Evolutionary conservation across 2,888 invertebrate species (phyloP), one percentile per base, ranked within the genome.

Genomic region (Venusia cambrica): DNA sequence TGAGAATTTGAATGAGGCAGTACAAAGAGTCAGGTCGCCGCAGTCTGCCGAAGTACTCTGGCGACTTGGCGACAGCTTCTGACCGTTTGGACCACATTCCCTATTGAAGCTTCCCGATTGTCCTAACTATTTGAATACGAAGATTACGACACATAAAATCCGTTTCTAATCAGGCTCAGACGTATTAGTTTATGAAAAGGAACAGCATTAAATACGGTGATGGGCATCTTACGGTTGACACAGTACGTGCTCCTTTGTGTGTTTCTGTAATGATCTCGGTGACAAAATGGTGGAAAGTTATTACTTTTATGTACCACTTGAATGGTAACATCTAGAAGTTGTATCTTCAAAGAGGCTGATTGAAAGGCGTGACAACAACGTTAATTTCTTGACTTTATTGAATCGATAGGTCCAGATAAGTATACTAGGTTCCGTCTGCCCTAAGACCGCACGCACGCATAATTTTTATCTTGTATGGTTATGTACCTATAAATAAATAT

Each of bases 1-100:
- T 85, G 85, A 84, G 84, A 83, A 75, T 78, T 71, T 66, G 68
- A 72, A 72, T 70, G 62, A 64, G 62, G 64, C 55, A 57, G 51
- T 51, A 75, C 73, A 80, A 76, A 70, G 66, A 33, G 20, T 27
- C 12, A n/a, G 40, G 45, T 45, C 37, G 7, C 12, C 7, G 22
- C 4, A 19, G 18, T 18, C 21, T 21, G 8, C 15, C 15, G 20
- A 14, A 6, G 21, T 15, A 28, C 28, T 32, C 24, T 39, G 34
- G 34, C 33, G 34, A 34, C 39, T 26, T 38, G 73, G 72, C 41
- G 55, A 42, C 53, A 48, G 73, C 81, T 81, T 68, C 81, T 70
- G 80, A 50, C 54, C 47, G 53, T 46, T 62, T 46, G 54, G 84
- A 81, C 84, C 84, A 84, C 83, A 72, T 48, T 49, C 45, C 48